Evolutionary conservation across 2,797 vertebrate genomes (phyloP).

Genomic region (Lagorchestes hirsutus): DNA sequence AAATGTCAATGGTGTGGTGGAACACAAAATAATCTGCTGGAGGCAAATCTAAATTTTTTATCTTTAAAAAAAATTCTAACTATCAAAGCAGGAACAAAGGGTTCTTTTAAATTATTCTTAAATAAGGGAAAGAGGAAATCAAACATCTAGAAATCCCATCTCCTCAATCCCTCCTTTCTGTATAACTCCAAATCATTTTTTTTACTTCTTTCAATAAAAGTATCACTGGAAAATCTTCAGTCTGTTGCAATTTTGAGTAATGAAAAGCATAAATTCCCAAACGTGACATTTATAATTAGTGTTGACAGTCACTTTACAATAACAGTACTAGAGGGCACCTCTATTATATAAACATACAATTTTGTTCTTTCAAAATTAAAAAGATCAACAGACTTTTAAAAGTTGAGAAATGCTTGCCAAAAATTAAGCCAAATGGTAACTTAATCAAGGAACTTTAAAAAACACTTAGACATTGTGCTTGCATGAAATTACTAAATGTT

Average conservation of each 20-base stretch:
- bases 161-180: neutral
- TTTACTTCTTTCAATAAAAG: neutral
- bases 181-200: neutral
- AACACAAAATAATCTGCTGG: neutral
- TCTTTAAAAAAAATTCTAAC: slow-evolving; percentile 2
- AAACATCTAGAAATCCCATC: neutral
- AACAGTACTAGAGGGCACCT: slow-evolving; percentile 38
- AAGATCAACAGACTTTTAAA: slow-evolving; percentile 77
- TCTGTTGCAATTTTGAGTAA: neutral
- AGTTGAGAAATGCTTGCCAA: slow-evolving; percentile 72
- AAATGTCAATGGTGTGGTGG: neutral
- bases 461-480: slow-evolving; percentile 75
- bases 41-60: slow-evolving; percentile 5
- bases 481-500: slow-evolving; percentile 76
- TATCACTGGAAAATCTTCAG: neutral
- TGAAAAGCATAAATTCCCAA: neutral
- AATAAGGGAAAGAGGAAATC: neutral
- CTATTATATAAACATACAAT: neutral
- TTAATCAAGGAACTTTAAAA: slow-evolving; percentile 73
- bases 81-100: slow-evolving; percentile 30
- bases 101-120: slow-evolving; percentile 36
- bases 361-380: slow-evolving; percentile 56
- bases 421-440: slow-evolving; percentile 73
- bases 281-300: slow-evolving; percentile 19
- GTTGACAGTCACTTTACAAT: slow-evolving; percentile 32